Percentiles rank a stretch among this genome's conserved stretches.
These are phyloP conservation scores for Suncus etruscus DNA, from an alignment of 2,113 vertebrate genomes.

Conservation along the genomic window DNA sequence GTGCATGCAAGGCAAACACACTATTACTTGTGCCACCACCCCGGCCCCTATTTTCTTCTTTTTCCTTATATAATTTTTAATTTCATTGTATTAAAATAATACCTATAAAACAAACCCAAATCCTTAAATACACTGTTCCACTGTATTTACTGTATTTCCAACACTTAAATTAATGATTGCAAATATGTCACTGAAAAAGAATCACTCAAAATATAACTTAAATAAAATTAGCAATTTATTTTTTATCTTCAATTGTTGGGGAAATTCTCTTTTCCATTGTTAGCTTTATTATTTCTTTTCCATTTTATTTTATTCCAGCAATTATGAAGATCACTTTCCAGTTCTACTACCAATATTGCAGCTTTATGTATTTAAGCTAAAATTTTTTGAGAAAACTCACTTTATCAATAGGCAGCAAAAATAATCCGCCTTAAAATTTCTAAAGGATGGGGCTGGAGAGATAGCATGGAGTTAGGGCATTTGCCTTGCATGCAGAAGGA, in stretches of 20 bases:
- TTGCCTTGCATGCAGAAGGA: too few species aligned
- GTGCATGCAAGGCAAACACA: too few species aligned
- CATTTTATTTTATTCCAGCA: slow-evolving; percentile 8
- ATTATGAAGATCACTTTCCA: not conserved
- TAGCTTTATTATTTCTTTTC: slow-evolving; percentile 7
- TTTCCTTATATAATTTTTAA: slow-evolving; percentile 28
- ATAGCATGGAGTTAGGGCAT: too few species aligned
- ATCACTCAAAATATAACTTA: too few species aligned
- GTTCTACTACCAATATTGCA: not conserved
- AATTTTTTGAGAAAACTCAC: not conserved
- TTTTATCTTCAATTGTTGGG: too few species aligned
- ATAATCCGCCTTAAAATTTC: not conserved
- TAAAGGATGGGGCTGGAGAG: not conserved
- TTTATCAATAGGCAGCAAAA: not conserved
- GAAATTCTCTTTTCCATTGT: slow-evolving; percentile 13
- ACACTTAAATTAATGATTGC: slow-evolving; percentile 54
- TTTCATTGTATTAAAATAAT: slow-evolving; percentile 39
- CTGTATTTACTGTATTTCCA: slow-evolving; percentile 44
- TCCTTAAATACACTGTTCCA: slow-evolving; percentile 20
- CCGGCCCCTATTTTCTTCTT: not conserved
- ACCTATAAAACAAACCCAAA: not conserved
- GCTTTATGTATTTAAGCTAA: slow-evolving; percentile 1
- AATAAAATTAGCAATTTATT: too few species aligned
- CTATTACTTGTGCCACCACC: too few species aligned
- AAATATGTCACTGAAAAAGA: too few species aligned